These are phyloP conservation scores for Pseudotriccus pelzelni DNA, from an alignment of 2,797 vertebrate genomes.

Conservation along the genomic window DNA sequence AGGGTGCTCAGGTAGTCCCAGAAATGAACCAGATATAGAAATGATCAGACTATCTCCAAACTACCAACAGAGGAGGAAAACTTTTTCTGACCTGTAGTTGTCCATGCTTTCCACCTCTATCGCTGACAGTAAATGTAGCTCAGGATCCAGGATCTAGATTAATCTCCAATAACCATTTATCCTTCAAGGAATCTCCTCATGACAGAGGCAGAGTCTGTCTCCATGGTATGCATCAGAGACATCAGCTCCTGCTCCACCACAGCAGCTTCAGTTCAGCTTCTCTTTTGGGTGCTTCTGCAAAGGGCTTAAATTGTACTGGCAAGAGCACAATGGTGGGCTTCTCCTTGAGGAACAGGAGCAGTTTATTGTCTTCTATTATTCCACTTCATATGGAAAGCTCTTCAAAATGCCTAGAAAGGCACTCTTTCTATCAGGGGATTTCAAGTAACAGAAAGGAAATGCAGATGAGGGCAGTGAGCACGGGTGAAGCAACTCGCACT, in stretches of 20 bases:
- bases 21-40: neutral
- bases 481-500: neutral
- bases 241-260: neutral
- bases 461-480: neutral
- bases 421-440: neutral
- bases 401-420: neutral
- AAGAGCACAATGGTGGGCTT: neutral
- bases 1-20: neutral
- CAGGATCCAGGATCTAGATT: neutral
- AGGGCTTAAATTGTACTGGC: neutral
- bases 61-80: neutral
- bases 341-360: neutral
- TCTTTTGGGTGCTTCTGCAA: neutral
- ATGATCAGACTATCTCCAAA: neutral
- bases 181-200: neutral
- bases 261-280: neutral
- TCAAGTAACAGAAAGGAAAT: neutral
- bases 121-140: neutral
- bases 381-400: neutral
- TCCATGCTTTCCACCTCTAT: neutral
- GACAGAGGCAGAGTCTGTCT: neutral
- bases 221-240: accelerated
- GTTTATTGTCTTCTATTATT: neutral
- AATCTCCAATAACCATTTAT: neutral
- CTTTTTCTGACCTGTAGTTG: neutral